Conservation (phyloP, 2,797 vertebrate species). For the Manis crassicaudata region DNA sequence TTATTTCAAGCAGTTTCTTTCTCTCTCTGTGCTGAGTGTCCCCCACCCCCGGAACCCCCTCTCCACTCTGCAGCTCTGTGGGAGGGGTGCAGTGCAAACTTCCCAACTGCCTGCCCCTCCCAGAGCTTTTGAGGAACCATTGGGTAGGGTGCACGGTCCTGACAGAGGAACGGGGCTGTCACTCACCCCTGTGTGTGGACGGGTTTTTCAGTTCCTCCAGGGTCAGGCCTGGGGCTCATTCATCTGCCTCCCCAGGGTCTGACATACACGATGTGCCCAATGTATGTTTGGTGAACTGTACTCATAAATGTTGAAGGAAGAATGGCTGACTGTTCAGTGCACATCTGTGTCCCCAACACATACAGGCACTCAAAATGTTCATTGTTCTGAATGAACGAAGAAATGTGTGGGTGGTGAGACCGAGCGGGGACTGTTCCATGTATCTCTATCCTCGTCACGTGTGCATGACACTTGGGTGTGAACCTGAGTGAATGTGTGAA, state of each 20-base stretch:
- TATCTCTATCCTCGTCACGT: background rate
- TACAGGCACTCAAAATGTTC: background rate
- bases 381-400: rapidly evolving
- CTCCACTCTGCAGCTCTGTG: rapidly evolving
- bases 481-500: background rate
- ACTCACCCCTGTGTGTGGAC: rapidly evolving
- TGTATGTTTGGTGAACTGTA: background rate
- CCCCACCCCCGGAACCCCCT: background rate
- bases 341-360: background rate
- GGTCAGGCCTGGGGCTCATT: background rate
- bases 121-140: background rate
- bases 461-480: rapidly evolving
- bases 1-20: background rate
- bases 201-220: rapidly evolving
- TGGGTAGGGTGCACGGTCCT: background rate
- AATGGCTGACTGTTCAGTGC: background rate
- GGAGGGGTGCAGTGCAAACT: background rate
- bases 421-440: rapidly evolving
- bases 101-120: background rate
- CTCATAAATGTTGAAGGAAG: no score
- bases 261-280: background rate
- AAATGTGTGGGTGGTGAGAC: background rate
- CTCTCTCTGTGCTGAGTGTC: rapidly evolving
- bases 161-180: background rate
- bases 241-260: background rate